phyloP scores from a whole-genome alignment of 1,140 invertebrate genomes.

The Saxidomus purpurata region DNA sequence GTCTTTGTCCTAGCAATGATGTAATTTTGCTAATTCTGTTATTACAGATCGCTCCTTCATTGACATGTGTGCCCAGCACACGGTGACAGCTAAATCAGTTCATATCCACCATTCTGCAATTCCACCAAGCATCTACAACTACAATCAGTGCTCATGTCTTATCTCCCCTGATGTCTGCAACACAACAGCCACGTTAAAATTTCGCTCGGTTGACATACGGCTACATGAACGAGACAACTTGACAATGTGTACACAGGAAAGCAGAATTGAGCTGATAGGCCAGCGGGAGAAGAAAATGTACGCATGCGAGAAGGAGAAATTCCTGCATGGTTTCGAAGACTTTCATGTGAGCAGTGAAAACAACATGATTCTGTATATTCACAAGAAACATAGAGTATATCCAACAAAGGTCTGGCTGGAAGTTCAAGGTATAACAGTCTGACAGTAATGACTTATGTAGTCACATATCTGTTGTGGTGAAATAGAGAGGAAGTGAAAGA shows the following conservation, averaged over 20 bases:
- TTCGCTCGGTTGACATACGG: slow-evolving; percentile 48
- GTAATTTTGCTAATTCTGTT: not conserved
- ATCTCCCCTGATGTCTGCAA: slow-evolving; percentile 55
- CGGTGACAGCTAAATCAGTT: slow-evolving; percentile 27
- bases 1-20: too few relatives aligned
- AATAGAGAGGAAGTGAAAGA: too few relatives aligned
- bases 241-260: slow-evolving; percentile 20
- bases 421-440: slow-evolving; percentile 61
- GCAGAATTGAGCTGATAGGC: slow-evolving; percentile 57
- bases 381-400: slow-evolving; percentile 22
- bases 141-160: slow-evolving; percentile 51
- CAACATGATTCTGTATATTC: slow-evolving; percentile 45
- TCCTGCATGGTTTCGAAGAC: slow-evolving; percentile 44
- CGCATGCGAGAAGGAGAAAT: slow-evolving; percentile 3
- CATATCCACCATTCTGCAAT: slow-evolving; percentile 53
- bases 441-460: too few relatives aligned
- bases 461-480: too few relatives aligned
- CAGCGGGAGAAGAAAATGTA: slow-evolving; percentile 34
- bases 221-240: slow-evolving; percentile 45
- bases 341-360: slow-evolving; percentile 42
- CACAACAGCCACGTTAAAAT: slow-evolving; percentile 35
- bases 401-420: slow-evolving; percentile 58
- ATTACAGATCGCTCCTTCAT: slow-evolving; percentile 60
- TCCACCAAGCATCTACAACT: not conserved
- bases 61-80: slow-evolving; percentile 53